Evolutionary conservation across 1,140 invertebrate species (phyloP), one percentile per base, ranked within the genome.

Genomic region (Drosophila auraria): DNA sequence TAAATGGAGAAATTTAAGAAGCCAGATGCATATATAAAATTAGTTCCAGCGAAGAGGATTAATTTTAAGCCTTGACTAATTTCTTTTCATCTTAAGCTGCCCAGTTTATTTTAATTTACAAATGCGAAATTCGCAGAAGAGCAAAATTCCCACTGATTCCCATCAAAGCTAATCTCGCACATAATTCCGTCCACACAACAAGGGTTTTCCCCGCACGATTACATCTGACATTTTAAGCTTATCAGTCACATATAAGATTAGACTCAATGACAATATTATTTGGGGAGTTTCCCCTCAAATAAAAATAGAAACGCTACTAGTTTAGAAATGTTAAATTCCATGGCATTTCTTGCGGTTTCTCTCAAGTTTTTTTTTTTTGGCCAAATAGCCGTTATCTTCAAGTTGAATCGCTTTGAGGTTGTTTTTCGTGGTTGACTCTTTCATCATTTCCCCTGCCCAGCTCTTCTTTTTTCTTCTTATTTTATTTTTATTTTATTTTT

Each of bases 341-440:
- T 49, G 44, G 30, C n/a, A 14, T 33, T 49, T 49, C 23, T 33
- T 25, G 47, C 33, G n/a, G 30, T 54, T 72, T 36, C 23, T 38
- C 40, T 42, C 17, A 20, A 47, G 47, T 27, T 25, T 38, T 25
- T 12, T 15, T 45, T 60, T 9, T 36, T 47, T 57, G 20, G 51
- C 25, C 51, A 72, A 79, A 69, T 77, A 62, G 47, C 65, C 76
- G 81, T 83, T 83, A 83, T 84, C 82, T 78, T 73, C 51, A 73
- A 80, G 70, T 73, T 63, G 69, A 80, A 83, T 83, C 76, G 81
- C 66, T 83, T 83, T 83, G 72, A 83, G 77, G 76, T 82, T 71
- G 73, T 75, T 76, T 73, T 70, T 79, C 33, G 62, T 75, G 69
- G 56, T 74, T 58, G 45, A 54, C 50, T 75, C 71, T 72, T 75